phyloP scores from a whole-genome alignment of 2,797 vertebrate genomes.

The Chanos chanos region DNA sequence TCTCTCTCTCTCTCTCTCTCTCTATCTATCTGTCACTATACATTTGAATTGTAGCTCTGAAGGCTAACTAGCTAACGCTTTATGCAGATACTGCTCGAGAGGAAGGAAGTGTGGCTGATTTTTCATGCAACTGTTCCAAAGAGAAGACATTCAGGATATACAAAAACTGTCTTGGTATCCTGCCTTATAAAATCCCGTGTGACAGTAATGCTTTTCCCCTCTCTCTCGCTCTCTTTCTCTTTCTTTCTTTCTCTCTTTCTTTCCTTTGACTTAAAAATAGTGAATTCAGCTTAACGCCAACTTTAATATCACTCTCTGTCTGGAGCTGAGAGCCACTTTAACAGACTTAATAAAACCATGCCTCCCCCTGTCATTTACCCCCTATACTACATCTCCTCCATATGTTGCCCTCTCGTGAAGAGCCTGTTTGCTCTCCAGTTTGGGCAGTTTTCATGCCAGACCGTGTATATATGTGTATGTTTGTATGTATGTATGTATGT shows the following conservation, averaged over 20 bases:
- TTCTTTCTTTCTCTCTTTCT: no score
- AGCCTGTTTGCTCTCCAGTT: conserved; percentile 15
- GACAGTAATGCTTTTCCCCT: no score
- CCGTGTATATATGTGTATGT: conserved; percentile 2
- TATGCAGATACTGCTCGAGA: no score
- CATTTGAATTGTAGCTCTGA: no score
- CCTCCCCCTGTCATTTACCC: conserved; percentile 18
- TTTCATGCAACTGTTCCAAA: no score
- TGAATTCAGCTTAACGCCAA: conserved; percentile 15
- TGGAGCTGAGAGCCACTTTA: conserved; percentile 47
- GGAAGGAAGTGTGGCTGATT: no score
- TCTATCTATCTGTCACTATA: no score
- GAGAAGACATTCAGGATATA: no score
- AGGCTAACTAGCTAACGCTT: no score
- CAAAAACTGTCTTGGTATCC: conserved; percentile 1
- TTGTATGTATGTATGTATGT: conserved; percentile 22
- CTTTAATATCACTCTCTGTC: conserved; percentile 28
- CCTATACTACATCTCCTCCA: conserved; percentile 21
- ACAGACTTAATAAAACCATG: conserved; percentile 41
- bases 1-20: no score
- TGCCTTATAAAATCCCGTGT: background rate
- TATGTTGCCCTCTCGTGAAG: conserved; percentile 9
- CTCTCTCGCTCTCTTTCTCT: no score
- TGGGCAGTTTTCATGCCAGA: no score
- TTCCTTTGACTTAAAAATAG: background rate